These are phyloP conservation scores for Falco naumanni DNA, from an alignment of 2,797 vertebrate species.

Conservation along the genomic window DNA sequence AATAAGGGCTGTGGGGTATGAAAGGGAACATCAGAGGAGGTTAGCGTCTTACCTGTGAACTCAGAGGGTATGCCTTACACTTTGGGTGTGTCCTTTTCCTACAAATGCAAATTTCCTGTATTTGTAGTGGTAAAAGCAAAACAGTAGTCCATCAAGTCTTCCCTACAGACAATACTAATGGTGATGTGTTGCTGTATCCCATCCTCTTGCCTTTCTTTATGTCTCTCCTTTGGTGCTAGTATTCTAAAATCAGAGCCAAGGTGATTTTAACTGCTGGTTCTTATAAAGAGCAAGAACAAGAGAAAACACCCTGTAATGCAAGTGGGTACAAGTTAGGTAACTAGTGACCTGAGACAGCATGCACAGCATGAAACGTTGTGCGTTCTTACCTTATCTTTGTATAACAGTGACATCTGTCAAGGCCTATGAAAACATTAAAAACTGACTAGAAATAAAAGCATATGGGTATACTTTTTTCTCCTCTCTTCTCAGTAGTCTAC, in stretches of 20 bases:
- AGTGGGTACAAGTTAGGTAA: not conserved
- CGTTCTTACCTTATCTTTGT: not conserved
- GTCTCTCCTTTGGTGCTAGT: not conserved
- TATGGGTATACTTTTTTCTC: not conserved
- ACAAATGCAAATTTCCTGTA: not conserved
- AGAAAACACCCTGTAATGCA: not conserved
- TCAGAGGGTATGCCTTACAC: not conserved
- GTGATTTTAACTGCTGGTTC: not conserved
- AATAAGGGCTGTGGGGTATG: not conserved
- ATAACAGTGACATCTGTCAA: not conserved
- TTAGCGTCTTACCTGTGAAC: not conserved
- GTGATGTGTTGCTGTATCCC: not conserved
- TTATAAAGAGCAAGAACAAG: not conserved
- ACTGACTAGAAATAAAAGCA: not conserved
- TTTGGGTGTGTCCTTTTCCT: not conserved
- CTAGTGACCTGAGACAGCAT: not conserved
- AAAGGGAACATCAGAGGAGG: not conserved
- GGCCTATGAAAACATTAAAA: not conserved
- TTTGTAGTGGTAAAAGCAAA: not conserved
- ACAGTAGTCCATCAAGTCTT: not conserved
- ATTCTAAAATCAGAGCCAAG: not conserved
- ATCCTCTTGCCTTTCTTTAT: not conserved
- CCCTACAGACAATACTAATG: not conserved
- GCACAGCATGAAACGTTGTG: not conserved
- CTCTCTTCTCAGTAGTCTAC: not conserved